Base-by-base conservation (phyloP, 1,140 invertebrate genomes). In the Epicauta chinensis region DNA sequence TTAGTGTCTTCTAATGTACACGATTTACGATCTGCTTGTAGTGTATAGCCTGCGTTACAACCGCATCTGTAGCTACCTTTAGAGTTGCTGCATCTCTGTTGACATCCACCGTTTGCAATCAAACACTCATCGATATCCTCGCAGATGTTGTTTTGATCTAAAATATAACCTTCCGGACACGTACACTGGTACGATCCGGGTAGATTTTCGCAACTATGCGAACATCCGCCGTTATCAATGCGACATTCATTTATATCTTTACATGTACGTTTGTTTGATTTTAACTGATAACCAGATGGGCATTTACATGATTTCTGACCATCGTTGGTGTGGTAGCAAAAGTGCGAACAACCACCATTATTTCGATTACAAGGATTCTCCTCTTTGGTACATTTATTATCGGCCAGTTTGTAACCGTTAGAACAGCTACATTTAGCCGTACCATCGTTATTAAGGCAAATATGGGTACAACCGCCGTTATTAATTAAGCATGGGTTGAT, bases 211-310 rank as follows among this genome's bases (percentile, higher is more conserved):
- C 85, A 88, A 4, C 77, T 68, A 55, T 81, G 78, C 32, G 77
- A 77, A 65, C 85, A 87, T 1, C 80, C 81, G 0, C 82, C 84
- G 64, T 85, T 85, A 55, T 77, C 73, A 2, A 70, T 61, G 5
- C 61, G 59, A 66, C 86, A 88, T 66, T 87, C 84, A 60, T 89
- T 77, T 51, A 86, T 75, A 69, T 89, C 84, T 60, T 72, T 55
- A 55, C 76, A 78, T 16, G 60, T 66, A 43, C 60, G 65, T 54
- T 69, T 66, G 55, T 76, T 74, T 1, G 66, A 64, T 4, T 66
- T 56, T 4, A 81, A 62, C 12, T 67, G 57, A 65, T 73, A 79
- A 6, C 79, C 77, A 14, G 75, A 63, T 2, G 75, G 75, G 63
- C 81, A 83, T 16, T 73, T 70, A 52, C 81, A 83, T 40, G 75